A percentile compares a stretch with the other conserved stretches of the same genome.
Conservation (phyloP, 2,113 vertebrate genomes). For the zebrafish (Danio rerio) region GRCz12tu NC_133177.1:45505501-45506000, state of each 20-base stretch:
- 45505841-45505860: not conserved
- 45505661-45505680: no score
- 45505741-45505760: not conserved
- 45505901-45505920: conserved; percentile 28
- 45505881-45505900: not conserved
- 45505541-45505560: no score
- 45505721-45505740: no score
- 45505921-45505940: conserved; percentile 24
- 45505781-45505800: not conserved
- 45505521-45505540: no score
- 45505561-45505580: no score
- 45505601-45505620: no score
- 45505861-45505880: conserved; percentile 19
- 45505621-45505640: no score
- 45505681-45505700: no score
- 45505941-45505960: not conserved
- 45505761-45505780: not conserved
- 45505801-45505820: not conserved
- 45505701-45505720: no score
- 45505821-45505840: conserved; percentile 21
- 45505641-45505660: no score
- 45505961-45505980: not conserved
- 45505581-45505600: no score
- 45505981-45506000: not conserved
- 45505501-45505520: no score